phyloP scores from a whole-genome alignment of 2,888 invertebrate species.

The Spisula solida region DNA sequence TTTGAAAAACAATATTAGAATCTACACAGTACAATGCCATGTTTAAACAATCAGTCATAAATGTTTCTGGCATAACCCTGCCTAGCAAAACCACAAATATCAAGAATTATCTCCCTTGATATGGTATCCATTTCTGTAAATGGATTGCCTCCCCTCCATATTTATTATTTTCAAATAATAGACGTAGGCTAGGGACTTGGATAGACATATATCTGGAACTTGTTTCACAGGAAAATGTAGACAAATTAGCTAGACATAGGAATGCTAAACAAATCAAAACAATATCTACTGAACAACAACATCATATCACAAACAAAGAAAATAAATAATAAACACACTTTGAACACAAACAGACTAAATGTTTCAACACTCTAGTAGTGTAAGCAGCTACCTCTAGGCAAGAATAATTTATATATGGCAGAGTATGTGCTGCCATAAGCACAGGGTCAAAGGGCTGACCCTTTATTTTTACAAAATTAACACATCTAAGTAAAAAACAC shows the following conservation, averaged over 20 bases:
- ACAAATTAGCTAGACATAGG: background rate
- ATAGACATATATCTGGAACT: background rate
- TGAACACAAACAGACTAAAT: slow-evolving; percentile 5
- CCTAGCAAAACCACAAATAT: background rate
- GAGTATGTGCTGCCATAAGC: background rate
- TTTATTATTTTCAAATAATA: background rate
- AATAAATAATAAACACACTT: background rate
- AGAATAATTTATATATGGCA: background rate
- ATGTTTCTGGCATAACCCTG: background rate
- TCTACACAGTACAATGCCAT: background rate
- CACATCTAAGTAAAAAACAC: background rate
- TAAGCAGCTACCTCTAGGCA: slow-evolving; percentile 1
- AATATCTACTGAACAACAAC: slow-evolving; percentile 13
- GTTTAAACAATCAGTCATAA: background rate
- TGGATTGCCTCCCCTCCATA: background rate
- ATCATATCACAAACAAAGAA: background rate
- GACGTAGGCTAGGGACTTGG: too few species aligned
- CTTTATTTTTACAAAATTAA: background rate
- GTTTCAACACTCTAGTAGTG: background rate
- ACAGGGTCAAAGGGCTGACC: background rate
- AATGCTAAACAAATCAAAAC: background rate
- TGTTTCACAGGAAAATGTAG: background rate
- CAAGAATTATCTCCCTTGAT: background rate
- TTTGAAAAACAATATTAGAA: background rate
- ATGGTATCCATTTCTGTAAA: background rate